Base-by-base conservation (phyloP, 2,888 invertebrate genomes). In the Trichopoda pennipes region DNA sequence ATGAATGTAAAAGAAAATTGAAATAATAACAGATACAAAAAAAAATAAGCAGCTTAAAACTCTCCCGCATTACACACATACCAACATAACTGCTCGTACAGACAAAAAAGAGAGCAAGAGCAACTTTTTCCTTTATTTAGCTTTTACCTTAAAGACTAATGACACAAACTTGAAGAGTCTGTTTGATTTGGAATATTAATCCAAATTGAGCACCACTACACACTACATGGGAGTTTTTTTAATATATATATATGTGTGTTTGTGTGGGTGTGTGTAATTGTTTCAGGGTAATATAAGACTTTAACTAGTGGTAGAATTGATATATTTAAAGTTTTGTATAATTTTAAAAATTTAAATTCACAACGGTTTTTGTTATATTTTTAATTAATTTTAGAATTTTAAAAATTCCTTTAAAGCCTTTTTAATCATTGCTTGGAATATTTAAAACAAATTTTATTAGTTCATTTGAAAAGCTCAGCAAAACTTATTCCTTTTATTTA, bases 181-280 rank as follows among this genome's bases (percentile, higher is more conserved):
- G 47, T 70, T 79, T 82, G 81, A 79, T 78, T 82, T 70, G 64
- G 66, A 79, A 79, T 72, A 82, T 56, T 78, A 78, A 75, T 68
- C 60, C 60, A 68, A 44, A 70, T 75, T 75, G 78, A 82, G 78
- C 64, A 78, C 78, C 74, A 70, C 64, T 75, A 61, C 32, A 69
- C 17, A 28, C 16, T 19, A 53, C 8, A 1, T 17, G 42, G n/a
- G 17, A 19, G 21, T 53, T 9, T 47, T n/a, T 53, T 28, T 7
- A n/a, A n/a, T n/a, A n/a, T n/a, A n/a, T n/a, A 28, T 28, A 28
- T 28, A 8, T 28, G 2, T 2, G 28, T 28, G 28, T 28, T 35
- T 35, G 35, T 8, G 35, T 10, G 35, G 1, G 8, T 35, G 10
- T 8, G 10, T 35, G 35, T 35, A 8, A 6, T 4, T 35, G 17